Conservation (phyloP, 2,797 vertebrate species). For the Manis javanica region DNA sequence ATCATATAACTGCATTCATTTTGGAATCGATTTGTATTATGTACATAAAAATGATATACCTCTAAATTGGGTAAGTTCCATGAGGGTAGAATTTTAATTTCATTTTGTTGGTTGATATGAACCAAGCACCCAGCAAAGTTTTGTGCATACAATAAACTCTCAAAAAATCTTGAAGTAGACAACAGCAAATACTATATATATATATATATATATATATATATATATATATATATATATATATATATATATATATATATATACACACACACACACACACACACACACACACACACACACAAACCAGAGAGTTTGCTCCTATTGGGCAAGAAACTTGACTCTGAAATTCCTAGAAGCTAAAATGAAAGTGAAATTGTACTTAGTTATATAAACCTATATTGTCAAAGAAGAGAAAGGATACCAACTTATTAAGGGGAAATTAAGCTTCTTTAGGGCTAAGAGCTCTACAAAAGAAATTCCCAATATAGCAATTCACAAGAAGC, state of each 20-base stretch:
- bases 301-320: neutral
- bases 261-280: too few relatives aligned
- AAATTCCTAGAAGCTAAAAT: constrained; percentile 1
- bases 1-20: neutral
- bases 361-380: constrained; percentile 25
- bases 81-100: constrained; percentile 25
- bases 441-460: neutral
- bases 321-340: constrained; percentile 46
- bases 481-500: neutral
- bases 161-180: constrained; percentile 29
- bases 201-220: constrained; percentile 12
- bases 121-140: neutral
- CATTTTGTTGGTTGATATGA: constrained; percentile 26
- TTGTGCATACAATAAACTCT: neutral
- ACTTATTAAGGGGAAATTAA: neutral
- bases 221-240: constrained; percentile 32
- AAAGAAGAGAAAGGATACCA: neutral
- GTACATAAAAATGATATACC: neutral
- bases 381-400: neutral
- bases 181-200: constrained; percentile 24
- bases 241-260: constrained; percentile 12
- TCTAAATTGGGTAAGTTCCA: neutral
- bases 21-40: constrained; percentile 1
- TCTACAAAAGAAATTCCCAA: neutral
- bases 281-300: too few relatives aligned